phyloP scores from a whole-genome alignment of 2,888 invertebrate species.

The Andrena bicolor region DNA sequence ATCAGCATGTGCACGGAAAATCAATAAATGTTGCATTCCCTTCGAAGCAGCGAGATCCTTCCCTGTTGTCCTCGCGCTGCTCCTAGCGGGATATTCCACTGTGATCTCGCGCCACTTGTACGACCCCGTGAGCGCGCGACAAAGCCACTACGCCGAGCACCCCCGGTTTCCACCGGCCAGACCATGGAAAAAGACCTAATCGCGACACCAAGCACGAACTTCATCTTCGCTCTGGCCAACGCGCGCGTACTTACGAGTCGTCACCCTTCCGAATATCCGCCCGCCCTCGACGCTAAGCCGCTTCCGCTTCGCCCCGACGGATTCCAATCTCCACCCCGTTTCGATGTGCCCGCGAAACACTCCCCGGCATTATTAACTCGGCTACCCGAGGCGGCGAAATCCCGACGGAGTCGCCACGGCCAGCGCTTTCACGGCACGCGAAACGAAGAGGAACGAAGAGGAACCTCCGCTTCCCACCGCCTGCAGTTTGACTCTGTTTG shows the following conservation, averaged over 20 bases:
- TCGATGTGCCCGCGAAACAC: constrained; percentile 65
- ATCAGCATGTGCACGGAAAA: constrained; percentile 6
- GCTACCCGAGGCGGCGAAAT: constrained; percentile 37
- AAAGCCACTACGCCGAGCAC: constrained; percentile 39
- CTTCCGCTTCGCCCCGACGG: constrained; percentile 33
- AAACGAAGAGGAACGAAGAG: constrained; percentile 16
- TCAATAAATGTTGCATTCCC: constrained; percentile 29
- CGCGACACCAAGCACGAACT: constrained; percentile 76
- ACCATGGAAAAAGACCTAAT: constrained; percentile 66
- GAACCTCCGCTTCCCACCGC: constrained; percentile 5
- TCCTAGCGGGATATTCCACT: background rate
- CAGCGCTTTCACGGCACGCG: constrained; percentile 23
- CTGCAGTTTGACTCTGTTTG: constrained; percentile 5
- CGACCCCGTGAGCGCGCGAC: constrained; percentile 21
- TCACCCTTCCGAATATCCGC: constrained; percentile 54
- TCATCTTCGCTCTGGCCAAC: constrained; percentile 64
- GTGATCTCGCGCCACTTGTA: constrained; percentile 17
- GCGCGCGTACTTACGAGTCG: constrained; percentile 39
- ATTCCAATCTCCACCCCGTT: constrained; percentile 66
- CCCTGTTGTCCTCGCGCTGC: constrained; percentile 4
- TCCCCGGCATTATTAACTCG: constrained; percentile 61
- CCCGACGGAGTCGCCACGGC: constrained; percentile 16
- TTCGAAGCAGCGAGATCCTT: constrained; percentile 13
- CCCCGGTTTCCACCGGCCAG: constrained; percentile 16
- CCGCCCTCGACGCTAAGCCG: constrained; percentile 45